Evolutionary conservation across 2,797 vertebrate species (phyloP).

Genomic region (Mionectes olivaceus): DNA sequence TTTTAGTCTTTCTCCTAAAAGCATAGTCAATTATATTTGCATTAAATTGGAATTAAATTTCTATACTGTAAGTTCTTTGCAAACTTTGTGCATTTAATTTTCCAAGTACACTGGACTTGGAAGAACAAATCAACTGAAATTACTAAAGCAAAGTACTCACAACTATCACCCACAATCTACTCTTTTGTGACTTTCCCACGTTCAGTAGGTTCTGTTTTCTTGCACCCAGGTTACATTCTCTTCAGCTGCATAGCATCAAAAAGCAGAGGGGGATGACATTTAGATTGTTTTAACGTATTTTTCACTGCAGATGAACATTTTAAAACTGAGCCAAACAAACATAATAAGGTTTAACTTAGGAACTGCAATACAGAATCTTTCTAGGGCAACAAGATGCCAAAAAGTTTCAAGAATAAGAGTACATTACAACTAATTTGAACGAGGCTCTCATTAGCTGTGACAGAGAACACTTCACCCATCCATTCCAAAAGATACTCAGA

Average conservation of each 20-base stretch:
- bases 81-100: not conserved
- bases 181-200: not conserved
- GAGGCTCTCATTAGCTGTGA: not conserved
- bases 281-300: not conserved
- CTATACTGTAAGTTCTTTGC: not conserved
- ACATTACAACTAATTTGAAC: not conserved
- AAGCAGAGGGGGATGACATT: not conserved
- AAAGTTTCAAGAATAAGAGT: not conserved
- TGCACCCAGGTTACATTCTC: not conserved
- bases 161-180: not conserved
- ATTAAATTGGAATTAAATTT: not conserved
- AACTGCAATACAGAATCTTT: not conserved
- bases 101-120: not conserved
- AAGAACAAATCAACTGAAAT: not conserved
- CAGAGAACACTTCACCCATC: not conserved
- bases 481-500: not conserved
- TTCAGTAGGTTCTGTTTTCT: not conserved
- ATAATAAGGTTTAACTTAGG: not conserved
- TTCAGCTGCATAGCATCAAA: not conserved
- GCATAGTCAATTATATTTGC: not conserved
- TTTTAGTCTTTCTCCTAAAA: not conserved
- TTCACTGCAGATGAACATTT: not conserved
- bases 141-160: not conserved
- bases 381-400: not conserved
- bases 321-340: not conserved